phyloP scores from a whole-genome alignment of 2,113 vertebrate genomes.

The Sinocyclocheilus grahami region DNA sequence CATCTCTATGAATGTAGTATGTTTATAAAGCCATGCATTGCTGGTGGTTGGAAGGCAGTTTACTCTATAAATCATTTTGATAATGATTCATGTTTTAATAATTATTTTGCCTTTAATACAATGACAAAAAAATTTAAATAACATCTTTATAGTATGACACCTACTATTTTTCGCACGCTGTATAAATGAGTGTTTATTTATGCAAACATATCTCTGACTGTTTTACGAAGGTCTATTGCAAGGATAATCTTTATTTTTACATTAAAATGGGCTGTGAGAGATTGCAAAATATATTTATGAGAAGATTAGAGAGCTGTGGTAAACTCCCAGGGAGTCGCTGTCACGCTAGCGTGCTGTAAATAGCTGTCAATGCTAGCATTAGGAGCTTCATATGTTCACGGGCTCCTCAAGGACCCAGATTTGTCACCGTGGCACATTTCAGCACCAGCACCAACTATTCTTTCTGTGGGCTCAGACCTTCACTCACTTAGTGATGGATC shows the following conservation, averaged over 20 bases:
- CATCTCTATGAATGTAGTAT: not conserved
- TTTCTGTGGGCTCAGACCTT: slow-evolving; percentile 17
- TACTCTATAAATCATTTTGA: not conserved
- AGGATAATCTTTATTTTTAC: not conserved
- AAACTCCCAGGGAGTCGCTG: slow-evolving; percentile 10
- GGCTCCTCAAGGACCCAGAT: slow-evolving; percentile 55
- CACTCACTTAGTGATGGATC: slow-evolving; percentile 18
- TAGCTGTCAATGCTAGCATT: slow-evolving; percentile 57
- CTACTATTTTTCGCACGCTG: not conserved
- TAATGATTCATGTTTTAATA: not conserved
- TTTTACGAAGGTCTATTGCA: not conserved
- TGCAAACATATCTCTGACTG: not conserved
- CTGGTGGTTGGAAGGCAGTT: not conserved
- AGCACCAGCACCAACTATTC: not conserved
- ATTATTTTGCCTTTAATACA: not conserved
- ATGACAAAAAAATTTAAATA: not conserved
- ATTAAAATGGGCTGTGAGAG: slow-evolving; percentile 2
- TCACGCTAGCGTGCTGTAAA: slow-evolving; percentile 25
- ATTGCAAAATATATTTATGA: slow-evolving; percentile 51
- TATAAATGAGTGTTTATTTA: not conserved
- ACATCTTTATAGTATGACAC: not conserved
- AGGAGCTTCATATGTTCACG: slow-evolving; percentile 55
- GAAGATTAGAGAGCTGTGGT: slow-evolving; percentile 33
- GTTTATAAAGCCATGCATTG: not conserved
- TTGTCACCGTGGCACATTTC: slow-evolving; percentile 60